These are phyloP conservation scores for Rhabdomys pumilio DNA, from an alignment of 2,797 vertebrate genomes.

Conservation along the genomic window DNA sequence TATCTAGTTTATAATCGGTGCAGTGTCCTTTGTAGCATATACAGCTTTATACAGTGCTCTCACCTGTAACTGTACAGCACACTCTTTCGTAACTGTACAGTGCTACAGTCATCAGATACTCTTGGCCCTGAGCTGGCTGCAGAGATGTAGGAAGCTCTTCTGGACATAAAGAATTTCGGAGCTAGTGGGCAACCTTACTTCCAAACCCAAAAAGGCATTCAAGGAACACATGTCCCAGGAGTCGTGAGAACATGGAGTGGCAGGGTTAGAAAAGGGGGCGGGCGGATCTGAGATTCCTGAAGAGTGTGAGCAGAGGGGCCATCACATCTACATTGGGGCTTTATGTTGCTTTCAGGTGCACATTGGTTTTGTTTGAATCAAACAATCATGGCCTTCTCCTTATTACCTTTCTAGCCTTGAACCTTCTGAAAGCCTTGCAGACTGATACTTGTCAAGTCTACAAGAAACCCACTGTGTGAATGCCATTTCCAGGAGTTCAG, in stretches of 20 bases:
- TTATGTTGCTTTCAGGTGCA: not conserved
- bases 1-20: not conserved
- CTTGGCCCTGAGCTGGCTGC: not conserved
- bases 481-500: not conserved
- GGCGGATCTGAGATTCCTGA: not conserved
- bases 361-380: slow-evolving; percentile 28
- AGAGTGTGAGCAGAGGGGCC: not conserved
- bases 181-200: not conserved
- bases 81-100: not conserved
- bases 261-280: not conserved
- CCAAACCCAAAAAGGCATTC: not conserved
- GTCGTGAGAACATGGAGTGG: not conserved
- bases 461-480: not conserved
- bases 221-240: not conserved
- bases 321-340: not conserved
- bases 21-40: not conserved
- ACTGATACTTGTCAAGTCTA: not conserved
- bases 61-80: too few relatives aligned
- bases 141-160: slow-evolving; percentile 41
- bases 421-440: slow-evolving; percentile 18
- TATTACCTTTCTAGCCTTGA: slow-evolving; percentile 12
- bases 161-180: slow-evolving; percentile 51
- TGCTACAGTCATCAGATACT: not conserved
- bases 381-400: not conserved
- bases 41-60: not conserved